phyloP scores from a whole-genome alignment of 2,113 vertebrate species.

The Sinocyclocheilus anophthalmus region DNA sequence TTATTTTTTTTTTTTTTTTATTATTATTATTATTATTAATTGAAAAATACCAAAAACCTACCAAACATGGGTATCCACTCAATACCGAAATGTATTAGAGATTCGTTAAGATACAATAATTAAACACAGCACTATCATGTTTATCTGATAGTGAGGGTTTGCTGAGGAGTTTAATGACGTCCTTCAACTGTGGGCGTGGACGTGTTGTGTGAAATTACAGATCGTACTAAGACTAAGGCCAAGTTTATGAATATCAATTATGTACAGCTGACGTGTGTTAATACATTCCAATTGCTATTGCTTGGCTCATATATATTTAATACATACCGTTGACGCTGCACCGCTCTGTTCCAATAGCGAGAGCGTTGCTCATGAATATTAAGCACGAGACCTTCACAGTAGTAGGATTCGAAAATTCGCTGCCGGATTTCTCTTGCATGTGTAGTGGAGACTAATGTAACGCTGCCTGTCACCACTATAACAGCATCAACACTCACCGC shows the following conservation, averaged over 20 bases:
- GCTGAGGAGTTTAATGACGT: not conserved
- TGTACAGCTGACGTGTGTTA: not conserved
- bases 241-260: slow-evolving; percentile 7
- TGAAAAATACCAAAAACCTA: not conserved
- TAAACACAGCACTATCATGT: not conserved
- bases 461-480: not conserved
- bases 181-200: not conserved
- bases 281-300: not conserved
- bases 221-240: not conserved
- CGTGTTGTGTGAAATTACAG: not conserved
- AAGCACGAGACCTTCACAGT: not conserved
- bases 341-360: not conserved
- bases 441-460: slow-evolving; percentile 18
- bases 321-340: not conserved
- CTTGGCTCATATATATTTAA: not conserved
- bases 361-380: slow-evolving; percentile 22
- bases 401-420: slow-evolving; percentile 3
- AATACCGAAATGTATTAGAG: not conserved
- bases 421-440: not conserved
- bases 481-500: slow-evolving; percentile 7
- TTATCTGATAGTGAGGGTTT: not conserved
- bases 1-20: no score
- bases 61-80: not conserved
- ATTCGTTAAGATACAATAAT: not conserved
- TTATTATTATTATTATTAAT: not conserved